These are phyloP conservation scores for Xenus cinereus DNA, from an alignment of 2,113 vertebrate species.

Conservation along the genomic window DNA sequence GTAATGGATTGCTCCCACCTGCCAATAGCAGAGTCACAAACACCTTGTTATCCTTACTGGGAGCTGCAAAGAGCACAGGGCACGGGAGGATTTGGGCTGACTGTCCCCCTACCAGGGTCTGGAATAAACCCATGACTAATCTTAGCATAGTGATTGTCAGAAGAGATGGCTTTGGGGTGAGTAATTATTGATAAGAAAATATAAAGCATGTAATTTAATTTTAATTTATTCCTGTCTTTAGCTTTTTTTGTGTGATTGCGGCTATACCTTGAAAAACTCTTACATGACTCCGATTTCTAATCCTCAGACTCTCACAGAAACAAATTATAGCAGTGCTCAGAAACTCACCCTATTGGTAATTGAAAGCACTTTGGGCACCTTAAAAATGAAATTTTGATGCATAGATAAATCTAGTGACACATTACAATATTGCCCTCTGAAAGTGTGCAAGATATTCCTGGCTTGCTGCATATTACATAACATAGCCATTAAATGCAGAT, in stretches of 20 bases:
- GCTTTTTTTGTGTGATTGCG: not conserved
- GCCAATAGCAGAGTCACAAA: accelerated
- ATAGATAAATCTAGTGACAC: conserved; percentile 39
- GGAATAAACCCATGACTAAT: not conserved
- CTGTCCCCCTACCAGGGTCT: not conserved
- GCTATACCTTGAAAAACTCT: not conserved
- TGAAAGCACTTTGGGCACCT: conserved; percentile 50
- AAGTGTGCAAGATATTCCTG: conserved; percentile 29
- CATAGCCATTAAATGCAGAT: conserved; percentile 67
- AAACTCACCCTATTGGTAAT: conserved; percentile 37
- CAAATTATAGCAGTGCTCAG: conserved; percentile 24
- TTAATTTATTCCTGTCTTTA: conserved; percentile 12
- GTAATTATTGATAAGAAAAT: conserved; percentile 9
- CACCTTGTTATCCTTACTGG: not conserved
- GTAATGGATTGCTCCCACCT: not conserved
- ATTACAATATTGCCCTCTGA: conserved; percentile 40
- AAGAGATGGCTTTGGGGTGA: not conserved
- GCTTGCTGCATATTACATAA: conserved; percentile 69
- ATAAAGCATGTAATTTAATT: conserved; percentile 9
- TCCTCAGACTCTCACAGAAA: not conserved
- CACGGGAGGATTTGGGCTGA: not conserved
- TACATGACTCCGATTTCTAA: conserved; percentile 25
- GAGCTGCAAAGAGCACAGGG: not conserved
- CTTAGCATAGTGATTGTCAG: not conserved
- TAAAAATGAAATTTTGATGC: conserved; percentile 63